These are phyloP conservation scores for Lordiphosa fenestrarum DNA, from an alignment of 2,888 invertebrate species.

Conservation along the genomic window DNA sequence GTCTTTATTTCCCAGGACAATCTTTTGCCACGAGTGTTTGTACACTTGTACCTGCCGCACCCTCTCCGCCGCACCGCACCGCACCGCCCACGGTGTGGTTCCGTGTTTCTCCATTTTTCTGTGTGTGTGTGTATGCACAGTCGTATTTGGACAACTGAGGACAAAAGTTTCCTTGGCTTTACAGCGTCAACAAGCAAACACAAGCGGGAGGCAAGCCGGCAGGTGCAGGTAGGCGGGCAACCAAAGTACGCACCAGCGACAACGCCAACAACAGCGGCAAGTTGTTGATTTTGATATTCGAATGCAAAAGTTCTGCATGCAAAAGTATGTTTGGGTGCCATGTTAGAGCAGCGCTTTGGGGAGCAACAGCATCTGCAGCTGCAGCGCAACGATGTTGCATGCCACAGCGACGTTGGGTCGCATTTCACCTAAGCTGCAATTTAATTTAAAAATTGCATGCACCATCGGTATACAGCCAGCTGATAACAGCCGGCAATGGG, in stretches of 20 bases:
- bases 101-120: constrained; percentile 1
- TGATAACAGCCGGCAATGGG: constrained; percentile 14
- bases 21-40: constrained; percentile 72
- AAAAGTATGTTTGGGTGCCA: constrained; percentile 30
- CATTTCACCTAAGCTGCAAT: constrained; percentile 29
- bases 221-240: constrained; percentile 9
- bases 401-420: constrained; percentile 47
- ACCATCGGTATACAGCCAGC: constrained; percentile 21
- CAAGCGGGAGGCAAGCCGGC: constrained; percentile 23
- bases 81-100: neutral
- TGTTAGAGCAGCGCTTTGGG: constrained; percentile 16
- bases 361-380: constrained; percentile 11
- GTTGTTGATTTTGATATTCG: constrained; percentile 74
- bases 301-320: constrained; percentile 49
- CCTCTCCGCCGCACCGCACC: too few species aligned
- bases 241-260: constrained; percentile 35
- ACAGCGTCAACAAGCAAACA: constrained; percentile 68
- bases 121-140: constrained; percentile 24
- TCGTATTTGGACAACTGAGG: constrained; percentile 65
- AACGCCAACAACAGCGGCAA: constrained; percentile 53
- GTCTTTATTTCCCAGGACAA: constrained; percentile 76
- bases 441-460: constrained; percentile 35
- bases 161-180: constrained; percentile 75
- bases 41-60: constrained; percentile 37
- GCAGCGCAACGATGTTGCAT: constrained; percentile 46